Evolutionary conservation across 1,140 invertebrate genomes (phyloP).

Genomic region (Chelonus insularis): DNA sequence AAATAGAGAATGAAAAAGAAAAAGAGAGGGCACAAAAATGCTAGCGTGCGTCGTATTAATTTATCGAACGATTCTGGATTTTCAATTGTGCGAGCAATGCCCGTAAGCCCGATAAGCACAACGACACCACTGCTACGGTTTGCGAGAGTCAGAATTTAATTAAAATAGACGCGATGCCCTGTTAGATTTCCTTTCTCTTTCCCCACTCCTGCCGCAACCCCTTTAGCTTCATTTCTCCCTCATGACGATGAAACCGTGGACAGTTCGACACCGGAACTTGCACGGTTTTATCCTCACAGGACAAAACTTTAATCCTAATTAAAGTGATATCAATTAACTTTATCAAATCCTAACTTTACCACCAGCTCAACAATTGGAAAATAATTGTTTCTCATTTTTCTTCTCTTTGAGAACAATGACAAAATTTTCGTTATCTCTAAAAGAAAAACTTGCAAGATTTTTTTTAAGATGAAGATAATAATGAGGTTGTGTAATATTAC

Average conservation of each 20-base stretch:
- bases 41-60: constrained; percentile 39
- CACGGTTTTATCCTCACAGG: no score
- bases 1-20: constrained; percentile 33
- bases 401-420: no score
- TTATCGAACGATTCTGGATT: constrained; percentile 39
- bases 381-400: constrained; percentile 35
- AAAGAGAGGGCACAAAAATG: constrained; percentile 28
- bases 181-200: constrained; percentile 24
- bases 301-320: no score
- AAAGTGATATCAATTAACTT: constrained; percentile 51
- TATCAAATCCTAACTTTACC: constrained; percentile 41
- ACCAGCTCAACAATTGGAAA: constrained; percentile 26
- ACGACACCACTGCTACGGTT: constrained; percentile 34
- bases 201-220: constrained; percentile 13
- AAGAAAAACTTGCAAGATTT: not conserved
- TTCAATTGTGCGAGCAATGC: constrained; percentile 22
- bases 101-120: constrained; percentile 17
- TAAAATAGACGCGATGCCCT: constrained; percentile 41
- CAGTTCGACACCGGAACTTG: not conserved
- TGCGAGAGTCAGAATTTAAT: constrained; percentile 57
- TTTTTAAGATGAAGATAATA: no score
- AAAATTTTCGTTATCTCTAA: not conserved
- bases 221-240: no score
- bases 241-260: not conserved
- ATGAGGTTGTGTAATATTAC: no score